These are phyloP conservation scores for Leptopilina syphax DNA, from an alignment of 2,888 invertebrate genomes.

Conservation along the genomic window DNA sequence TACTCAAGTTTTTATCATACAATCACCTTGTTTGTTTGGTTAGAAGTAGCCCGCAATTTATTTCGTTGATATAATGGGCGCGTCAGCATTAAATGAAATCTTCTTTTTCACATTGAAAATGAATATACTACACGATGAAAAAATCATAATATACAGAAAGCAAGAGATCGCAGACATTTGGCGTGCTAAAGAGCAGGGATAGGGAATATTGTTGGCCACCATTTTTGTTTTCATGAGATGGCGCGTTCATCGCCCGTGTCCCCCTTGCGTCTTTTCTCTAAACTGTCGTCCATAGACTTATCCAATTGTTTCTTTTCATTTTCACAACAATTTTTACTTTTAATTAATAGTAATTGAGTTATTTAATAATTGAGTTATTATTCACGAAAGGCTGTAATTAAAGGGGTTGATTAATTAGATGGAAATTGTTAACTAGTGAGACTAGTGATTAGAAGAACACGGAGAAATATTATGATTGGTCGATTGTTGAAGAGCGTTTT, in stretches of 20 bases:
- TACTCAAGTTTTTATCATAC: conserved; percentile 57
- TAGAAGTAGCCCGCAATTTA: conserved; percentile 45
- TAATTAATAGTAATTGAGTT: too few relatives aligned
- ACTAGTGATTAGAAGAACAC: too few relatives aligned
- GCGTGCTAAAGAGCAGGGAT: conserved; percentile 72
- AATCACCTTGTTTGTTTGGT: conserved; percentile 67
- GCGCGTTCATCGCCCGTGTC: conserved; percentile 58
- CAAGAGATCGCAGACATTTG: conserved; percentile 72
- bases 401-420: too few relatives aligned
- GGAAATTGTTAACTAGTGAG: too few relatives aligned
- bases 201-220: conserved; percentile 74
- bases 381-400: too few relatives aligned
- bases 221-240: conserved; percentile 75
- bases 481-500: too few relatives aligned
- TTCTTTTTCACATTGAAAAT: conserved; percentile 68
- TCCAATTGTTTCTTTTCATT: background rate
- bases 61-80: conserved; percentile 64
- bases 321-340: background rate
- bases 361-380: too few relatives aligned
- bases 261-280: background rate
- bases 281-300: background rate
- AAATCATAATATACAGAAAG: conserved; percentile 71
- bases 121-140: conserved; percentile 66
- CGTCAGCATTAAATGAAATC: conserved; percentile 61
- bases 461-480: too few relatives aligned